Conservation (phyloP, 2,888 invertebrate genomes). For the Eristalinus aeneus region DNA sequence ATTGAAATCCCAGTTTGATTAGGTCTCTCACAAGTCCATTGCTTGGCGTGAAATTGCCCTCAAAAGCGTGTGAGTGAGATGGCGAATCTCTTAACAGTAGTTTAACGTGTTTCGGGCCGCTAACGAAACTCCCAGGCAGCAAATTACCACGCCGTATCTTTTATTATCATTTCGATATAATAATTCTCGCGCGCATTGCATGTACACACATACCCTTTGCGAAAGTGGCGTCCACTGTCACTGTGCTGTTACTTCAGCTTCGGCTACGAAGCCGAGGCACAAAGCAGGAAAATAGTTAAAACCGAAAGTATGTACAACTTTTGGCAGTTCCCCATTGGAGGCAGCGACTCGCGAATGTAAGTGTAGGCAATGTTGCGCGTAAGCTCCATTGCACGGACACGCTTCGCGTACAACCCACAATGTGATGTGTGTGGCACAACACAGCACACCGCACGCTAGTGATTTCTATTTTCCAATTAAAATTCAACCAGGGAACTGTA, state of each 20-base stretch:
- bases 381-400: not conserved
- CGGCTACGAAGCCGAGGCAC: not conserved
- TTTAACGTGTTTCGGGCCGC: not conserved
- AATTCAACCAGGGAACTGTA: constrained; percentile 32
- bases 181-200: not conserved
- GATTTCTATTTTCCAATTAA: constrained; percentile 39
- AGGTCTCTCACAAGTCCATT: not conserved
- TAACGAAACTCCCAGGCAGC: not conserved
- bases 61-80: not conserved
- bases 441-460: not conserved
- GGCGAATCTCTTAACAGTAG: not conserved
- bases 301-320: not conserved
- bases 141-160: not conserved
- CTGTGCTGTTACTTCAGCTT: not conserved
- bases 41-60: not conserved
- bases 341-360: not conserved
- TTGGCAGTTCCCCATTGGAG: not conserved
- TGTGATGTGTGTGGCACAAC: not conserved
- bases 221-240: not conserved
- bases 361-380: not conserved
- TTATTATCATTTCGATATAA: not conserved
- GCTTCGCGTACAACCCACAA: not conserved
- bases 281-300: not conserved
- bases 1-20: not conserved
- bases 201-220: not conserved